Base-by-base conservation (phyloP, 1,140 invertebrate species). In the Sycophaga agraensis region DNA sequence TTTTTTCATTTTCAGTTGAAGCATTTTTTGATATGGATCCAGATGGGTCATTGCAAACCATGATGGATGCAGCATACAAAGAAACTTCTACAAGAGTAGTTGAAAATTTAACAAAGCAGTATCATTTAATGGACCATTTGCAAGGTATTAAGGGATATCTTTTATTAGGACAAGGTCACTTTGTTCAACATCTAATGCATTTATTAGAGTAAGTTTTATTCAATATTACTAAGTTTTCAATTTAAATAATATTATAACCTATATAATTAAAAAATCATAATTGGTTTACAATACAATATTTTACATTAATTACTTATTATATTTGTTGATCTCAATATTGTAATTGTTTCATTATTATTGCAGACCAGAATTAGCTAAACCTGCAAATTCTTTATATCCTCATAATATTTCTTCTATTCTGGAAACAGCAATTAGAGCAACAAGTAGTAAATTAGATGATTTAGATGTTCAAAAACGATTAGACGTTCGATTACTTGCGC, bases 361-460 rank as follows among this genome's bases (percentile, higher is more conserved):
- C 74, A 96, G 93, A 70, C 88, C 90, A 28, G 93, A 98, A 82
- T 79, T 99, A 46, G 88, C 88, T 65, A 94, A 95, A 77, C 88
- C 89, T n/a, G 94, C 92, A n/a, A 86, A 84, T 68, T 88, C 89
- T 21, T 79, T 98, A 49, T 94, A 93, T 74, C 87, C 89, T 1
- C 94, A 97, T 74, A 96, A 95, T 73, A 82, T 98, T 53, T 89
- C 90, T 35, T 89, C 89, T 26, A 93, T 96, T 70, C 76, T 98
- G 70, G 95, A 97, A 81, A 89, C 91, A 40, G 95, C 95, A 1
- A 89, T 98, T 66, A 85, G 94, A 69, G 89, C 91, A 28, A 98
- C 95, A n/a, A 97, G 96, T 82, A 92, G 94, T 28, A 94, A 97
- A 77, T 94, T 89, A 75, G 94, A 98, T 73, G 91, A 96, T 71